Evolutionary conservation across 2,888 invertebrate species (phyloP), one percentile per base, ranked within the genome.

Genomic region (Notodromas monacha): DNA sequence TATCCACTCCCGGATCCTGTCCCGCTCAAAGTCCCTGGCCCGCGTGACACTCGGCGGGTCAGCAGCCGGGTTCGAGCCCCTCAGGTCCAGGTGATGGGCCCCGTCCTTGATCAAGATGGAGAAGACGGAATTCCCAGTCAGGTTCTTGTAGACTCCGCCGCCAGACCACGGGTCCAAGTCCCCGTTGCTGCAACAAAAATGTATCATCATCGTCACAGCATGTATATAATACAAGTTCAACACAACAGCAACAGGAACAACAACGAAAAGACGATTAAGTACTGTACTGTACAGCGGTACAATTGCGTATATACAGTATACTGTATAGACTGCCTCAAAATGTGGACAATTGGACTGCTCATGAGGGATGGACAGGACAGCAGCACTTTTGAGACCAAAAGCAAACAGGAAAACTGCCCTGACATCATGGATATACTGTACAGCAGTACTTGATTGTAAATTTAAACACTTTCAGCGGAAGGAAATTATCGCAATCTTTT

Each of bases 121-220:
- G 11, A 58, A 46, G 2, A 73, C 56, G 1, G 61, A 54, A 4
- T 56, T 51, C n/a, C n/a, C n/a, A 33, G 67, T 68, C 12, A 67
- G 47, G 35, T 63, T 63, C 40, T 56, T 56, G 15, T 73, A 45
- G 28, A 77, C 65, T 12, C 79, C 77, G 43, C 76, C 76, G 36
- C 68, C 65, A 32, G 68, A 64, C 77, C 77, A 79, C 2, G 77
- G 77, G 49, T 79, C 79, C 37, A 73, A 43, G 2, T 74, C 50
- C 0, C 79, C 79, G 45, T 77, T 77, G 40, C 76, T 76, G 45
- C 16, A 43, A 40, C 15, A 30, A 29, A 15, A 34, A 16, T 15
- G 14, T 8, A 6, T 8, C 6, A n/a, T 8, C 6, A 21, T 21
- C 21, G 8, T 21, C n/a, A 8, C n/a, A 8, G n/a, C 6, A 8